phyloP scores from a whole-genome alignment of 2,797 vertebrate genomes.

The Chelonia mydas region DNA sequence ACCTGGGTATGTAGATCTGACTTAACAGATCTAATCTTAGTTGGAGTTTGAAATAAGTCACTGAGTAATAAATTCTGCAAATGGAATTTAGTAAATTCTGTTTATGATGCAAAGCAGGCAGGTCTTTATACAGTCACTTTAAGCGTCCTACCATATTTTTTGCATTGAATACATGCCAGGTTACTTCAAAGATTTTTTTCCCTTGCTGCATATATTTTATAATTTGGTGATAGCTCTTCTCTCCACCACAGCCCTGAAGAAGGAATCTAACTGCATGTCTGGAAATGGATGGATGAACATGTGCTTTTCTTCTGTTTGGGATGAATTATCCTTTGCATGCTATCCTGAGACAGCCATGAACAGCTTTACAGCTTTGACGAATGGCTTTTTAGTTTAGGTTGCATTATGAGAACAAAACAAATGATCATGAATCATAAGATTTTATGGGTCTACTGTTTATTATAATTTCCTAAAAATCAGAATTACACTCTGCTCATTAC shows the following conservation, averaged over 20 bases:
- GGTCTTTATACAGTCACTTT: neutral
- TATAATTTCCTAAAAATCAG: slow-evolving; percentile 62
- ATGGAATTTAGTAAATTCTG: neutral
- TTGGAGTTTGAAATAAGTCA: neutral
- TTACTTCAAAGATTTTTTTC: neutral
- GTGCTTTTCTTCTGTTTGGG: slow-evolving; percentile 76
- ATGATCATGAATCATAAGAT: slow-evolving; percentile 83
- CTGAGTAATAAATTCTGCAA: neutral
- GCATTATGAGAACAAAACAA: slow-evolving; percentile 87
- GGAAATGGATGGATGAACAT: slow-evolving; percentile 78
- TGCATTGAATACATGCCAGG: neutral
- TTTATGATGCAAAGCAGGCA: neutral
- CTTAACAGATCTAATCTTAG: neutral
- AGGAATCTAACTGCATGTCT: fast-evolving
- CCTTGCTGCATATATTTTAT: neutral
- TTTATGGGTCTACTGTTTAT: slow-evolving; percentile 77
- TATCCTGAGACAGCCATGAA: slow-evolving; percentile 78
- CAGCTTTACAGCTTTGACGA: slow-evolving; percentile 81
- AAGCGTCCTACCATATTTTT: neutral
- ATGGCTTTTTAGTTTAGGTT: slow-evolving; percentile 83
- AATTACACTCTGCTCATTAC: slow-evolving; percentile 64
- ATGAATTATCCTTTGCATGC: slow-evolving; percentile 83
- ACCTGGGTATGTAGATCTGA: fast-evolving
- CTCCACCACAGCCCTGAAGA: neutral
- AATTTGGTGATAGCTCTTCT: neutral